Percentiles rank a stretch among this genome's conserved stretches.
phyloP scores from a whole-genome alignment of 2,888 invertebrate genomes.

The Chydorus sphaericus region DNA sequence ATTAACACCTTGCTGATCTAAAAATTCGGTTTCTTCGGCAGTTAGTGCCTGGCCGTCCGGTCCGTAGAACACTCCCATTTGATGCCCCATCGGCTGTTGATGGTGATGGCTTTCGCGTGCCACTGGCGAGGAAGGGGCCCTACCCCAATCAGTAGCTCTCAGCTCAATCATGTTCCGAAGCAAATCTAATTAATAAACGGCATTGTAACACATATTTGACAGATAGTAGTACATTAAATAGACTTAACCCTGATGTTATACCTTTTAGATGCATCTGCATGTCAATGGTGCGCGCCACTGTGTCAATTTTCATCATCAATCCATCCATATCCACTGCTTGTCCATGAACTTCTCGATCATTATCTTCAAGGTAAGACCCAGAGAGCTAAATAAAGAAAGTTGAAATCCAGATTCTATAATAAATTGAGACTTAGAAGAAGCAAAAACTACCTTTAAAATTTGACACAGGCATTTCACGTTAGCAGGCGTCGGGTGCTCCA shows the following conservation, averaged over 20 bases:
- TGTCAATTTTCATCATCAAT: constrained; percentile 16
- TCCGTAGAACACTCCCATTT: constrained; percentile 54
- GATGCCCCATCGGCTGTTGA: constrained; percentile 17
- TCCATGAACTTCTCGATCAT: constrained; percentile 16
- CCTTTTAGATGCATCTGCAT: constrained; percentile 8
- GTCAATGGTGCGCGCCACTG: background rate
- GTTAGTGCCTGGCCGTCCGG: constrained; percentile 62
- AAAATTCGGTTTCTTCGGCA: constrained; percentile 53
- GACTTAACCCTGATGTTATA: too few relatives aligned
- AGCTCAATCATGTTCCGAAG: constrained; percentile 20
- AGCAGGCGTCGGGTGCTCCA: constrained; percentile 44
- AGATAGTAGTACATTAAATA: too few relatives aligned
- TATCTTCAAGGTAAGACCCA: constrained; percentile 22
- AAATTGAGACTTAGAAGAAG: too few relatives aligned
- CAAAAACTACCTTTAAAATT: constrained; percentile 69
- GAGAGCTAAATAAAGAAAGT: constrained; percentile 26
- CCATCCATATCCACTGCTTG: constrained; percentile 13
- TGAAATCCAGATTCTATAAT: too few relatives aligned
- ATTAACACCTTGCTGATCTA: constrained; percentile 34
- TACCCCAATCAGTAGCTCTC: constrained; percentile 20
- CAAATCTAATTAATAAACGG: constrained; percentile 11
- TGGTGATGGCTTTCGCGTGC: constrained; percentile 9
- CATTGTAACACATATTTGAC: background rate
- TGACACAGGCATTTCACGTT: constrained; percentile 73
- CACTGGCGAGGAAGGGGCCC: constrained; percentile 12